Evolutionary conservation across 2,113 vertebrate genomes (phyloP).

Genomic region (Hippocampus guttulatus): DNA sequence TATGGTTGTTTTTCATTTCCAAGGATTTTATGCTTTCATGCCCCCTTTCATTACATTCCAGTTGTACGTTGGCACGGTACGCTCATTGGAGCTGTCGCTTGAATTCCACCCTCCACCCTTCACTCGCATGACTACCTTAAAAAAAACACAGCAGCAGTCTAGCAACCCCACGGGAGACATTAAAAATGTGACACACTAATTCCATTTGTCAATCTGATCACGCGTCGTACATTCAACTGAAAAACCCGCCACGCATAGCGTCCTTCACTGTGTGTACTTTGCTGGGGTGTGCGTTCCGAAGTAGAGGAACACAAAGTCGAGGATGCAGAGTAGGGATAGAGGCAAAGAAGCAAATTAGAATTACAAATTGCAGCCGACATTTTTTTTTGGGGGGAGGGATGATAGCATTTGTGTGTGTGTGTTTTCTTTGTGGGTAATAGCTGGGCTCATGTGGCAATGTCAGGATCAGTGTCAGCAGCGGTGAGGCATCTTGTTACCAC

Average conservation of each 20-base stretch:
- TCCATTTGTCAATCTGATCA: constrained; percentile 4
- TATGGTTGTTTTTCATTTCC: background rate
- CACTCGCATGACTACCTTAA: background rate
- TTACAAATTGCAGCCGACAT: background rate
- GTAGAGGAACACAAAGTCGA: background rate
- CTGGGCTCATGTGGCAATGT: constrained; percentile 16
- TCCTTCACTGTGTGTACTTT: background rate
- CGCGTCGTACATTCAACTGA: background rate
- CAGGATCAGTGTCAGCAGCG: constrained; percentile 23
- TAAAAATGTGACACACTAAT: constrained; percentile 9
- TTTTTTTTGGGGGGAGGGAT: background rate
- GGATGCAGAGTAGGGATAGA: no score
- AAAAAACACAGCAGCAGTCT: constrained; percentile 2
- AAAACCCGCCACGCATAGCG: background rate
- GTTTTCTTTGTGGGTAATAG: background rate
- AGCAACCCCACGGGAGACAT: background rate
- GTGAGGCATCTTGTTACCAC: constrained; percentile 12
- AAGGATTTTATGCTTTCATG: background rate
- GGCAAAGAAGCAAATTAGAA: constrained; percentile 4
- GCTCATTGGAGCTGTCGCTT: background rate
- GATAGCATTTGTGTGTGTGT: background rate
- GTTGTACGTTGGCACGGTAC: background rate
- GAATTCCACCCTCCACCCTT: background rate
- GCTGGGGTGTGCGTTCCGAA: background rate
- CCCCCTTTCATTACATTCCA: background rate